Base-by-base conservation (phyloP, 1,140 invertebrate genomes). In the Xylocopa sonorina region DNA sequence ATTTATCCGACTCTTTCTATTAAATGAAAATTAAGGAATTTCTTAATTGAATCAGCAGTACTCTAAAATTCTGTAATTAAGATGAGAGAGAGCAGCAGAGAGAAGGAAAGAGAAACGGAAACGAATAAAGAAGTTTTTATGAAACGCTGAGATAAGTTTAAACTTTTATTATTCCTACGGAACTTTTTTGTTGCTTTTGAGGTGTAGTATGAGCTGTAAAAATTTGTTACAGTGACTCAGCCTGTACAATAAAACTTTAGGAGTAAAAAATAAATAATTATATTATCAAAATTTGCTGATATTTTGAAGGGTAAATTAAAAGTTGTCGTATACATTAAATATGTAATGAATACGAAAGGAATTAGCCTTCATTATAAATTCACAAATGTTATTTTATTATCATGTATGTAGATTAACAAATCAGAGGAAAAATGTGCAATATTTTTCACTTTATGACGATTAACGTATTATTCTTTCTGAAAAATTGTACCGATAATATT, bases 371-470 rank as follows among this genome's bases (percentile, higher is more conserved):
- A 34, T 73, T 34, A 60, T 73, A 53, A 73, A 73, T 4, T 73
- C 46, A 38, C 29, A 62, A 76, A 43, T 69, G 41, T 32, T 51
- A n/a, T 27, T 60, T 83, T 55, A 75, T 80, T 62, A 83, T 48
- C 4, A 24, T 71, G 43, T 66, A 63, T 2, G 53, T 41, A 34
- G 32, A 62, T 62, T 75, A 53, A 67, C 50, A 83, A 50, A 57
- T 57, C 51, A 55, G 79, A 68, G 27, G 16, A 83, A 63, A 66
- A 48, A 64, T 48, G 66, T 71, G 46, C 62, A 72, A 43, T 66
- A 3, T 9, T 72, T 57, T 58, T n/a, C 16, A 24, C 21, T 71
- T 81, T 34, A 18, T 5, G 2, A 48, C 50, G 18, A 43, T 46
- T 41, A 53, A 62, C 2, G 14, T 71, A 21, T 38, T 71, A 5